Evolutionary conservation across 2,888 invertebrate genomes (phyloP).

Genomic region (Dasysyrphus albostriatus): DNA sequence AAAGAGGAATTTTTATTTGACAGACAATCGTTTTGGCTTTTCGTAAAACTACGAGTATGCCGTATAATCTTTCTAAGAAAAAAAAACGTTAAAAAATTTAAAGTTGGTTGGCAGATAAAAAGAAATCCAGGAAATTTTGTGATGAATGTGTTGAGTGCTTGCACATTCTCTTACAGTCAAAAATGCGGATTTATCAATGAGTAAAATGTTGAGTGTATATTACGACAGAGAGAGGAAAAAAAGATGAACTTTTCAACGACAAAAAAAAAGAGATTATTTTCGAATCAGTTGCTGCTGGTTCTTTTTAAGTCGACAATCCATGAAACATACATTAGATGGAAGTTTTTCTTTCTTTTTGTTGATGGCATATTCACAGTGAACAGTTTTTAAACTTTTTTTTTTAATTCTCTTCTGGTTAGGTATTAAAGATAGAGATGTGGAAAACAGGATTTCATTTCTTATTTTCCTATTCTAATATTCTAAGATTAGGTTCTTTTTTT

Average conservation of each 20-base stretch:
- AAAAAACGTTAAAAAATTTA: conserved; percentile 5
- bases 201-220: not conserved
- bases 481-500: too few species aligned
- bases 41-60: conserved; percentile 12
- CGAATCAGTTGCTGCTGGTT: conserved; percentile 38
- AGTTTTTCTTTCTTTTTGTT: not conserved
- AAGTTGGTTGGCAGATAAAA: not conserved
- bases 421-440: too few species aligned
- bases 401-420: too few species aligned
- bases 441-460: too few species aligned
- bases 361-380: too few species aligned
- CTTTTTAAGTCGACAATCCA: conserved; percentile 29
- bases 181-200: conserved; percentile 16
- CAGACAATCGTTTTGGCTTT: conserved; percentile 58
- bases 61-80: not conserved
- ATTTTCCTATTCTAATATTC: too few species aligned
- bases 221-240: not conserved
- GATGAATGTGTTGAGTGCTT: conserved; percentile 27
- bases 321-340: conserved; percentile 4
- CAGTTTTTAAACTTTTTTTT: too few species aligned
- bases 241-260: not conserved
- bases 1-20: not conserved
- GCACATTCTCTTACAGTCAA: not conserved
- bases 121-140: not conserved
- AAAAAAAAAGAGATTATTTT: conserved; percentile 47